Percentiles rank a stretch among this genome's conserved stretches.
phyloP scores from a whole-genome alignment of 1,140 invertebrate genomes.

The Zaprionus inermis region DNA sequence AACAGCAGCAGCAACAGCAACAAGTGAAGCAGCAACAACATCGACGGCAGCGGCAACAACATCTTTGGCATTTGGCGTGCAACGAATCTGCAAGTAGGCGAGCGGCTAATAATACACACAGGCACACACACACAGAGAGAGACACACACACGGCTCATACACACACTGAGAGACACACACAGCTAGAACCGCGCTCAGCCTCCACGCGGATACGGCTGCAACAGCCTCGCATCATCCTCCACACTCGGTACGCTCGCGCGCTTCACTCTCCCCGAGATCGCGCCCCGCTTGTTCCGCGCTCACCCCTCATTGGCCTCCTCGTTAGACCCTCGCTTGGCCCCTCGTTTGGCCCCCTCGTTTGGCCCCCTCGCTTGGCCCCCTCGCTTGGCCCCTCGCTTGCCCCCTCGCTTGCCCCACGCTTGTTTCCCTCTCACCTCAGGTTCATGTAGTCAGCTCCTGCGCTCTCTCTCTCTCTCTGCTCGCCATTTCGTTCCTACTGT shows the following conservation, averaged over 20 bases:
- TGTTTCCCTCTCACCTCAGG: neutral
- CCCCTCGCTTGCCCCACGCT: too few species aligned
- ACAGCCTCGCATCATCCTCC: slow-evolving; percentile 15
- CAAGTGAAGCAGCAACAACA: slow-evolving; percentile 50
- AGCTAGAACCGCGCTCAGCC: slow-evolving; percentile 16
- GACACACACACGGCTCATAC: slow-evolving; percentile 40
- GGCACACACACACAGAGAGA: slow-evolving; percentile 12
- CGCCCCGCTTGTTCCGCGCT: neutral
- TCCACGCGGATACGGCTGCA: slow-evolving; percentile 45
- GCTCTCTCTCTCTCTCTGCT: neutral
- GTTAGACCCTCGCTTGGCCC: neutral
- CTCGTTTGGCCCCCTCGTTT: neutral
- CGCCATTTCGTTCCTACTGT: too few species aligned
- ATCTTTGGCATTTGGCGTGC: slow-evolving; percentile 79
- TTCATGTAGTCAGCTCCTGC: neutral
- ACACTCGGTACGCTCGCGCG: neutral
- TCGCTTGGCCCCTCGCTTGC: neutral
- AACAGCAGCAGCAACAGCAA: slow-evolving; percentile 30
- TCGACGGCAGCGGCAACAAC: slow-evolving; percentile 52
- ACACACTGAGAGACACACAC: slow-evolving; percentile 13
- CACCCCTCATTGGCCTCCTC: neutral
- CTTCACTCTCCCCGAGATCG: neutral
- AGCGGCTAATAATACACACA: slow-evolving; percentile 73
- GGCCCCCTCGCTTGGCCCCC: neutral
- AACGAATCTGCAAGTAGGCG: slow-evolving; percentile 83